Conservation (phyloP, 2,113 vertebrate species). For the Myxocyprinus asiaticus region DNA sequence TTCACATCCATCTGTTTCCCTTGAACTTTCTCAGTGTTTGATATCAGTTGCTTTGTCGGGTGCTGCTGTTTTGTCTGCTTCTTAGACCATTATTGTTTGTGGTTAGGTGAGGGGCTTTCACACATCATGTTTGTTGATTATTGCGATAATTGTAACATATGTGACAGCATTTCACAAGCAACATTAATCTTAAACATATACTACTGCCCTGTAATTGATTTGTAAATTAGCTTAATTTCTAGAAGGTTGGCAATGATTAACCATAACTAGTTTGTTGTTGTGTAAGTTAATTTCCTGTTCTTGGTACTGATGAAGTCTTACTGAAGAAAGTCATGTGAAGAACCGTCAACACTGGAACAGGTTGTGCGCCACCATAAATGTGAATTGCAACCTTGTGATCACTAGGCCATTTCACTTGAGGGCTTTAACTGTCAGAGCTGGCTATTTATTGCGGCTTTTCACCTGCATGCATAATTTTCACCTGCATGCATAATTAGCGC, state of each 20-base stretch:
- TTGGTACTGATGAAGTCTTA: neutral
- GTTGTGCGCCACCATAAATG: neutral
- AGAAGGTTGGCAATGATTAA: conserved; percentile 6
- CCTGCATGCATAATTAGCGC: no score
- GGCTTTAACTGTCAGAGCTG: neutral
- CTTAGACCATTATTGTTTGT: neutral
- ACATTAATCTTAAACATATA: no score
- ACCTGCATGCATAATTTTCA: neutral
- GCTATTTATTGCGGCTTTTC: conserved; percentile 8
- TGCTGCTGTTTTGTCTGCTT: conserved; percentile 9
- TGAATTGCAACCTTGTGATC: neutral
- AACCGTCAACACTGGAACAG: neutral
- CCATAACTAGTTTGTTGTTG: neutral
- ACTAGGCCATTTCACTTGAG: neutral
- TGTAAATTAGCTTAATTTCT: neutral
- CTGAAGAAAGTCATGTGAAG: conserved; percentile 20
- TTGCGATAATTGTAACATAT: no score
- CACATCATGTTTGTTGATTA: neutral
- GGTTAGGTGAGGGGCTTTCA: neutral
- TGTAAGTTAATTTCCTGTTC: conserved; percentile 10
- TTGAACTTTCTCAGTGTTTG: neutral
- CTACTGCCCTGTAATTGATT: no score
- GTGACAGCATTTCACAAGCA: no score
- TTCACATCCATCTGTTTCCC: conserved; percentile 12
- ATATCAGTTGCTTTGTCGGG: conserved; percentile 6